Conservation (phyloP, 2,797 vertebrate genomes). For the Channa striata region DNA sequence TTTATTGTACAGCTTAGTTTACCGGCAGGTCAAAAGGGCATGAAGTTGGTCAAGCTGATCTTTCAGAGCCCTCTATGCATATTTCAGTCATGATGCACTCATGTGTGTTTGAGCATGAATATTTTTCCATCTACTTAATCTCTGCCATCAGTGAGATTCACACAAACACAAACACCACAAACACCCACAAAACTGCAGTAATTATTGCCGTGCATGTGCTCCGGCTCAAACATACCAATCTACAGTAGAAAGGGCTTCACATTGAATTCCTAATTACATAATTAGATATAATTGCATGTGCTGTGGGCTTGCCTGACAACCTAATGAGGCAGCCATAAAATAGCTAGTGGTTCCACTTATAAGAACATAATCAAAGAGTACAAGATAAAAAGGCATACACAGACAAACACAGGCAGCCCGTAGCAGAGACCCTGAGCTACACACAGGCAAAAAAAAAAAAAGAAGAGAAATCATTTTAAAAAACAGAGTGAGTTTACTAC, state of each 20-base stretch:
- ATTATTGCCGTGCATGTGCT: slow-evolving; percentile 48
- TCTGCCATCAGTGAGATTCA: slow-evolving; percentile 11
- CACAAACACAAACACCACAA: slow-evolving; percentile 13
- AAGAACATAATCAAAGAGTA: slow-evolving; percentile 75
- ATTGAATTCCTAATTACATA: slow-evolving; percentile 74
- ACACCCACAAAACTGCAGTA: slow-evolving; percentile 48
- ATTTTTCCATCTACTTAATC: slow-evolving; percentile 23
- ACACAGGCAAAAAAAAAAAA: slow-evolving; percentile 11
- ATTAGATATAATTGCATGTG: slow-evolving; percentile 77
- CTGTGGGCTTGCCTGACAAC: slow-evolving; percentile 70
- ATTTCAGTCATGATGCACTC: too few species aligned
- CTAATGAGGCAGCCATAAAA: slow-evolving; percentile 75
- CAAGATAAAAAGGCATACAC: slow-evolving; percentile 68
- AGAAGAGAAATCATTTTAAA: slow-evolving; percentile 32
- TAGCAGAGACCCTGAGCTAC: slow-evolving; percentile 39
- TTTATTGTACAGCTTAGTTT: background rate
- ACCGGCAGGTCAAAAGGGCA: background rate
- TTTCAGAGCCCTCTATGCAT: background rate
- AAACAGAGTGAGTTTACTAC: slow-evolving; percentile 33
- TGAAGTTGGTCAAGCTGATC: background rate
- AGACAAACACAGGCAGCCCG: slow-evolving; percentile 59
- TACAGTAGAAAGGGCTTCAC: slow-evolving; percentile 61
- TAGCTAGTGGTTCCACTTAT: slow-evolving; percentile 70
- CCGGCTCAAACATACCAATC: slow-evolving; percentile 51
- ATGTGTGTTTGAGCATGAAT: background rate